Percentiles rank a stretch among this genome's conserved stretches.
Conservation (phyloP, 2,797 vertebrate genomes). For the Telmatherina bonti region DNA sequence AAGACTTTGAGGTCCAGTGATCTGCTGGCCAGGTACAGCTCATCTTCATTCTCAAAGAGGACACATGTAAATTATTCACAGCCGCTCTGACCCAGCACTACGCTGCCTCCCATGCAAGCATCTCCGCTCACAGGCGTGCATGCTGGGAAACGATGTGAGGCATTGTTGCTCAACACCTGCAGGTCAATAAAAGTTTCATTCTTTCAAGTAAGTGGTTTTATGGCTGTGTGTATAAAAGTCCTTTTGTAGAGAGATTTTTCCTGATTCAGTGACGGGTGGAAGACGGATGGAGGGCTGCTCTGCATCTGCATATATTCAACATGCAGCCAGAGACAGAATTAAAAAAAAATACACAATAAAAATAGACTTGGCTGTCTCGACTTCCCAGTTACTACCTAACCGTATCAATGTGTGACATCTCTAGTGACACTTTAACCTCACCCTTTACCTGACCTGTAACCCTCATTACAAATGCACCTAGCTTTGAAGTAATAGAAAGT, state of each 20-base stretch:
- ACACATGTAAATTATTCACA: slow-evolving; percentile 33
- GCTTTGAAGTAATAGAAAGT: too few relatives aligned
- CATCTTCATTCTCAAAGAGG: slow-evolving; percentile 16
- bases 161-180: slow-evolving; percentile 29
- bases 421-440: too few relatives aligned
- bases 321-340: slow-evolving; percentile 8
- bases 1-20: slow-evolving; percentile 12
- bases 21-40: not conserved
- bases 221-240: slow-evolving; percentile 32
- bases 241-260: slow-evolving; percentile 22
- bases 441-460: too few relatives aligned
- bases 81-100: slow-evolving; percentile 21
- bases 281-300: slow-evolving; percentile 5
- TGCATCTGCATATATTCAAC: slow-evolving; percentile 8
- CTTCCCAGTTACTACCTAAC: not conserved
- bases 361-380: not conserved
- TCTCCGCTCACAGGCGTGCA: not conserved
- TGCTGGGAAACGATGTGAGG: not conserved
- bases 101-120: not conserved
- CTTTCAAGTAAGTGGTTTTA: slow-evolving; percentile 39
- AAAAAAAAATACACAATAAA: not conserved
- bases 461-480: too few relatives aligned
- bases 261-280: not conserved
- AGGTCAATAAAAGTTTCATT: slow-evolving; percentile 48
- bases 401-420: too few relatives aligned